Conservation (phyloP, 2,888 invertebrate species). For the Torymus aiolomorphi region DNA sequence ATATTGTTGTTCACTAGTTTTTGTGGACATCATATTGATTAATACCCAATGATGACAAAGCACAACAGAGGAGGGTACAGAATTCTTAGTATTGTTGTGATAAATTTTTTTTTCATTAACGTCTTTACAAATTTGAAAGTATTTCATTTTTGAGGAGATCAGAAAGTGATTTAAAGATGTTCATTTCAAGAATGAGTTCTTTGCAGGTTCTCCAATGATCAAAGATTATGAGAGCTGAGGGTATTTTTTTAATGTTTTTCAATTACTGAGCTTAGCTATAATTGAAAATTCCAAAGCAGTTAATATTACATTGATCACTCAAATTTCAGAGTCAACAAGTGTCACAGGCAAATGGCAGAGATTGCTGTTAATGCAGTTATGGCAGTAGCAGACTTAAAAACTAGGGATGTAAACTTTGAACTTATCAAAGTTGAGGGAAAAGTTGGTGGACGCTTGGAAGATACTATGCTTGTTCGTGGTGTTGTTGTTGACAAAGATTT, state of each 20-base stretch:
- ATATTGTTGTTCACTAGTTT: too few relatives aligned
- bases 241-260: slow-evolving; percentile 50
- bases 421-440: slow-evolving; percentile 99
- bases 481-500: slow-evolving; percentile 99
- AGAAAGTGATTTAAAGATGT: slow-evolving; percentile 11
- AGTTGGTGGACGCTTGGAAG: slow-evolving; percentile 97
- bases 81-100: slow-evolving; percentile 32
- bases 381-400: slow-evolving; percentile 95
- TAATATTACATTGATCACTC: slow-evolving; percentile 11
- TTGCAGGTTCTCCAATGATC: slow-evolving; percentile 71
- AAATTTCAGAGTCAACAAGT: slow-evolving; percentile 88
- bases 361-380: slow-evolving; percentile 98
- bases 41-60: slow-evolving; percentile 71
- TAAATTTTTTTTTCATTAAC: slow-evolving; percentile 7
- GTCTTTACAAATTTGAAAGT: not conserved
- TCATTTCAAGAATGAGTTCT: slow-evolving; percentile 55
- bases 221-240: slow-evolving; percentile 75
- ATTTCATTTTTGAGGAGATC: slow-evolving; percentile 11
- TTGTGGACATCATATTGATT: not conserved
- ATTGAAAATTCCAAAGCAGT: too few relatives aligned
- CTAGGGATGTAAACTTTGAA: slow-evolving; percentile 98
- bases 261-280: too few relatives aligned
- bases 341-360: slow-evolving; percentile 97
- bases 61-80: slow-evolving; percentile 67
- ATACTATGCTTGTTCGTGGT: slow-evolving; percentile 96